Percentiles rank a stretch among this genome's conserved stretches.
Evolutionary conservation across 2,888 invertebrate genomes (phyloP).

Genomic region (Agapetus fuscipes): DNA sequence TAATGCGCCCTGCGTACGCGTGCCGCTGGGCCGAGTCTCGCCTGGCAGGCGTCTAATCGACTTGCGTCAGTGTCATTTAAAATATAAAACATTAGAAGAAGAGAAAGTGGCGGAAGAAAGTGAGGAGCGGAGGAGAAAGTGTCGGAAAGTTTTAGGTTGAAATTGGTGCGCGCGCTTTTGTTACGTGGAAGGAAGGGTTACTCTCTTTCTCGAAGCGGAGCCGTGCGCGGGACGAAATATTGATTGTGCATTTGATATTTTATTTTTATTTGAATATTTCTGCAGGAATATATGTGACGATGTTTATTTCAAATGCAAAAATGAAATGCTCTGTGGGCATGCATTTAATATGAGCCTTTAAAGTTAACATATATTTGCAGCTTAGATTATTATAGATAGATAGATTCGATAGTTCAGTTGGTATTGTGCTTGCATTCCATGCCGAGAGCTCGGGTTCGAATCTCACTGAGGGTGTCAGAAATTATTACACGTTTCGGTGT

Average conservation of each 20-base stretch:
- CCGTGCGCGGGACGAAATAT: conserved; percentile 4
- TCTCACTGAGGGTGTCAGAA: too few species aligned
- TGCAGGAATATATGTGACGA: not conserved
- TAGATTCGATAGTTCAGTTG: too few species aligned
- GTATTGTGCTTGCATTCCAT: too few species aligned
- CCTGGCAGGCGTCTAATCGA: conserved; percentile 16
- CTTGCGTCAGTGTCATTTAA: conserved; percentile 22
- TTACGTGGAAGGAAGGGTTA: conserved; percentile 19
- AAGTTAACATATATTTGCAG: too few species aligned
- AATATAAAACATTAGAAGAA: conserved; percentile 20
- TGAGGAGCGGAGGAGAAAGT: conserved; percentile 13
- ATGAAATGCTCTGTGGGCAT: too few species aligned
- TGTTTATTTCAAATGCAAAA: too few species aligned
- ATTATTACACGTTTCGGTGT: too few species aligned
- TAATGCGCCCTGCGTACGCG: not conserved
- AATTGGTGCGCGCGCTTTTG: conserved; percentile 20
- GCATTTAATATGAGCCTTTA: too few species aligned
- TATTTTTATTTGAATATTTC: not conserved
- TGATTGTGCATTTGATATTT: not conserved
- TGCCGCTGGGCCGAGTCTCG: conserved; percentile 11
- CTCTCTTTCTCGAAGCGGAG: conserved; percentile 8
- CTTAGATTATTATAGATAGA: too few species aligned
- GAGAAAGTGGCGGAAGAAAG: conserved; percentile 9
- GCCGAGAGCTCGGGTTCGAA: too few species aligned
- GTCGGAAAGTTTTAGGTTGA: conserved; percentile 22